A percentile compares a stretch with the other conserved stretches of the same genome.
Evolutionary conservation across 1,140 invertebrate species (phyloP).

Genomic region (Acromyrmex echinatior): DNA sequence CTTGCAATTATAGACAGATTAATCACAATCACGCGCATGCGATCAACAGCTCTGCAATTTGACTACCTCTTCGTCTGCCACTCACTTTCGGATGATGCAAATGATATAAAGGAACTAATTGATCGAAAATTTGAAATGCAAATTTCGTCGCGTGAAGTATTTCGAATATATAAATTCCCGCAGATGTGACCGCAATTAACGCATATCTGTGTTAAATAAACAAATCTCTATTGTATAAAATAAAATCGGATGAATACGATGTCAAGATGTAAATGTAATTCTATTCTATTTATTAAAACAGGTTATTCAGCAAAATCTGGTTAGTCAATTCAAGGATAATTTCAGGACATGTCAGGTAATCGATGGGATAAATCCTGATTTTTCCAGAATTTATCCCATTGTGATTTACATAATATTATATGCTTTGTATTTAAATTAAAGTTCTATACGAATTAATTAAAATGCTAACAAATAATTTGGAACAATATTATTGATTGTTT

Average conservation of each 20-base stretch:
- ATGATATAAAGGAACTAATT: constrained; percentile 32
- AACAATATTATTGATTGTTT: background rate
- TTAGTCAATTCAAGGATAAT: background rate
- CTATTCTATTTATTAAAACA: background rate
- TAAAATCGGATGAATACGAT: background rate
- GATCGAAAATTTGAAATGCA: constrained; percentile 33
- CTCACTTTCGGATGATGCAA: constrained; percentile 25
- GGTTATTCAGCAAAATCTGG: background rate
- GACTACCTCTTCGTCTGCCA: constrained; percentile 26
- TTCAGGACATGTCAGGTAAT: background rate
- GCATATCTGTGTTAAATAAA: background rate
- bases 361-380: background rate
- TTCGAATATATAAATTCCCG: background rate
- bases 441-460: background rate
- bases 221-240: too few species aligned
- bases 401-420: too few species aligned
- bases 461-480: background rate
- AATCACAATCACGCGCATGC: constrained; percentile 54
- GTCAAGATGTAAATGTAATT: background rate
- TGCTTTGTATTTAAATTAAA: background rate
- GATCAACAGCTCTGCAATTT: constrained; percentile 48
- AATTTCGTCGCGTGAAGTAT: background rate
- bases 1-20: constrained; percentile 55
- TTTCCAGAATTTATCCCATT: too few species aligned
- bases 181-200: constrained; percentile 1